A percentile compares a stretch with the other conserved stretches of the same genome.
These are phyloP conservation scores for Calosoma granatense DNA, from an alignment of 1,140 invertebrate species.

Conservation along the genomic window DNA sequence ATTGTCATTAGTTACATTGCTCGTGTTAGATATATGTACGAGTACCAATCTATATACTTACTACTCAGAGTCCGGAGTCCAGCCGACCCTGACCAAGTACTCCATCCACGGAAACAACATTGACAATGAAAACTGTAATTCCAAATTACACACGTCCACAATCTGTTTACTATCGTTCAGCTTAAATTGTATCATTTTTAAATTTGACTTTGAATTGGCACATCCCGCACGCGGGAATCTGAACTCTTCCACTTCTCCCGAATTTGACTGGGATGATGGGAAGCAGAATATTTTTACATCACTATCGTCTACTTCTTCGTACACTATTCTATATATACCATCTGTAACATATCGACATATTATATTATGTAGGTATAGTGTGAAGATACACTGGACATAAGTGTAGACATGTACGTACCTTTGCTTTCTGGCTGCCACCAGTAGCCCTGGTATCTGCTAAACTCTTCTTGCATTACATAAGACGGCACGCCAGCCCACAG, in stretches of 20 bases:
- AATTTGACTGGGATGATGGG: conserved; percentile 64
- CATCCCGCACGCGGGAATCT: conserved; percentile 87
- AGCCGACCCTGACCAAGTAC: conserved; percentile 87
- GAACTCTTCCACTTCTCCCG: conserved; percentile 78
- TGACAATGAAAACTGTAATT: conserved; percentile 60
- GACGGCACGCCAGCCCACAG: conserved; percentile 85
- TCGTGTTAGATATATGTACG: neutral
- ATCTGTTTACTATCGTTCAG: conserved; percentile 55
- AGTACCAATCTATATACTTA: conserved; percentile 51
- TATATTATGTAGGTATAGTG: too few species aligned
- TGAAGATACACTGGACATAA: too few species aligned
- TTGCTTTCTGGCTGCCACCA: conserved; percentile 88
- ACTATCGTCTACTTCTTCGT: conserved; percentile 93
- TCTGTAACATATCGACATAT: conserved; percentile 36
- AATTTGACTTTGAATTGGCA: conserved; percentile 76
- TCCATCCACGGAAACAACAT: conserved; percentile 85
- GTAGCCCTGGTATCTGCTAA: conserved; percentile 88
- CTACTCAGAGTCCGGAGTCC: conserved; percentile 82
- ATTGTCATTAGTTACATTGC: conserved; percentile 24
- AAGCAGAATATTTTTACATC: conserved; percentile 87
- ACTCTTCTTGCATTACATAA: conserved; percentile 98
- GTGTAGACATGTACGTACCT: too few species aligned
- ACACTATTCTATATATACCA: conserved; percentile 78
- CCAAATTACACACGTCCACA: conserved; percentile 52
- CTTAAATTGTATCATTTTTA: conserved; percentile 82